These are phyloP conservation scores for Calcarius lapponicus DNA, from an alignment of 2,797 vertebrate species.

Conservation along the genomic window DNA sequence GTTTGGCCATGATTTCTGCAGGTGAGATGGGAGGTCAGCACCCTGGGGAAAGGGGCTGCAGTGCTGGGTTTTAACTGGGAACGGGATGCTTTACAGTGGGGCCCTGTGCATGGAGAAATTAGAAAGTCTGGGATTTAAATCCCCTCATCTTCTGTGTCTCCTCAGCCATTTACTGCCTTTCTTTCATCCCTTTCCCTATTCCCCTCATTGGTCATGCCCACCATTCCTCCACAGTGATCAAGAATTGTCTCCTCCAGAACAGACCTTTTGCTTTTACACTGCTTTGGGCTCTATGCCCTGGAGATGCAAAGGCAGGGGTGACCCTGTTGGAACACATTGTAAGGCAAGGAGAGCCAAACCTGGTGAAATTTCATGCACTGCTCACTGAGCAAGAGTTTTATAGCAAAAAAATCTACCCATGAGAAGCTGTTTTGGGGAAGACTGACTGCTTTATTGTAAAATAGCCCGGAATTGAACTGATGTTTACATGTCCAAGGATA, in stretches of 20 bases:
- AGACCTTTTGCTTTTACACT: not conserved
- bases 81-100: not conserved
- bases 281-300: fast-evolving
- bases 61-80: not conserved
- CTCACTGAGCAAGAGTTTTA: not conserved
- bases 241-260: not conserved
- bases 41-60: not conserved
- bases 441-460: not conserved
- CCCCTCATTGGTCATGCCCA: not conserved
- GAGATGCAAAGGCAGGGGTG: not conserved
- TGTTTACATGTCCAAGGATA: fast-evolving
- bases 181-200: not conserved
- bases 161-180: not conserved
- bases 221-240: not conserved
- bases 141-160: not conserved
- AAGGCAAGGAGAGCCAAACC: not conserved
- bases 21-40: not conserved
- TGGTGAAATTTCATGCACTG: not conserved
- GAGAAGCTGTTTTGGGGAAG: not conserved
- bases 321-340: not conserved
- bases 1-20: not conserved
- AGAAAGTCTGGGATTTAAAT: not conserved
- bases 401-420: not conserved
- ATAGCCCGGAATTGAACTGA: not conserved
- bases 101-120: fast-evolving